Evolutionary conservation across 2,888 invertebrate species (phyloP), one percentile per base, ranked within the genome.

Genomic region (Brachyptera risi): DNA sequence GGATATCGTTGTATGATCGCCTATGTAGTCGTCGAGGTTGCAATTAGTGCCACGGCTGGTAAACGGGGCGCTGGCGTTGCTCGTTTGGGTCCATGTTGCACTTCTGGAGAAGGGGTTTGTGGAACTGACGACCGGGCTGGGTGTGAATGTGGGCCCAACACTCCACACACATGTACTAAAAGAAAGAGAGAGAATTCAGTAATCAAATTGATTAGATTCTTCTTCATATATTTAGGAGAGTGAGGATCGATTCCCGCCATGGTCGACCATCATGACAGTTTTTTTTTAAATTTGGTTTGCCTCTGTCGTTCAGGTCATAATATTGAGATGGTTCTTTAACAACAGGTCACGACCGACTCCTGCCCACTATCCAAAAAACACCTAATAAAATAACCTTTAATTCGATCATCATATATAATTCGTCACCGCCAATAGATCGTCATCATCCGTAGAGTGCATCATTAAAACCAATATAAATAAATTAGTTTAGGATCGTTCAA

Each of bases 31-130:
- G n/a, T n/a, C n/a, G n/a, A n/a, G n/a, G n/a, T n/a, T n/a, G 19
- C 21, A n/a, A n/a, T n/a, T n/a, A n/a, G n/a, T n/a, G 47, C 47
- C 47, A 47, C 9, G 47, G n/a, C 23, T 24, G 23, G 24, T 17
- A 24, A 21, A 7, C 11, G 47, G 24, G 3, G 47, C 47, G 47
- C 2, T 21, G 2, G 9, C 47, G 19, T 3, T 47, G n/a, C 11
- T 2, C 1, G 13, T 47, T n/a, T n/a, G n/a, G 47, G 7, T 47
- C 21, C 23, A 47, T 24, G 47, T 24, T 47, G 24, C 47, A 47
- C 24, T 47, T 47, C 24, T 47, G 47, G 23, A 47, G 47, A 3
- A 47, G 47, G 2, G 47, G 47, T 24, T 47, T 47, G 24, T 47
- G 47, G 24, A 23, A 47, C 11, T 24, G 21, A 1, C 21, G 24